Conservation (phyloP, 2,888 invertebrate genomes). For the Meteorus cinctellus region DNA sequence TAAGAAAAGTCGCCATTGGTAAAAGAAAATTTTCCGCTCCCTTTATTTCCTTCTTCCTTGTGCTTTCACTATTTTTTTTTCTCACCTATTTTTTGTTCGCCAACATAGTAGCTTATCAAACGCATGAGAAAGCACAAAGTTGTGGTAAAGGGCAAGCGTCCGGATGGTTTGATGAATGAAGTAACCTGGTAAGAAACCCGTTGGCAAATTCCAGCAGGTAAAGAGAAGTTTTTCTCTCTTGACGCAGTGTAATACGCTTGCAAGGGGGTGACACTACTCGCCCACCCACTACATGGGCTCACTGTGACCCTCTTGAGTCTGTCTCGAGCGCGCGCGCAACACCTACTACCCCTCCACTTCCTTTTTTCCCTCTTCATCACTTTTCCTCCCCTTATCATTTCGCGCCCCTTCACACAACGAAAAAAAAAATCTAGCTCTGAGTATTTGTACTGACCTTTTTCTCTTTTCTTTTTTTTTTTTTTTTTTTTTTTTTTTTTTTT, state of each 20-base stretch:
- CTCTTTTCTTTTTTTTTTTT: not conserved
- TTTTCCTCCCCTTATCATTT: too few species aligned
- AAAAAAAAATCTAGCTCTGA: too few species aligned
- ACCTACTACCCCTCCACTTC: conserved; percentile 16
- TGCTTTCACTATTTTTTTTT: too few species aligned
- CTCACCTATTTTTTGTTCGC: not conserved
- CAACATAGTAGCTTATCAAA: conserved; percentile 12
- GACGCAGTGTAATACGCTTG: not conserved
- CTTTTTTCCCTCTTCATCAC: not conserved
- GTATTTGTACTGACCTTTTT: not conserved
- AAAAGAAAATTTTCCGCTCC: too few species aligned
- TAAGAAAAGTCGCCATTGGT: too few species aligned
- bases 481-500: too few species aligned
- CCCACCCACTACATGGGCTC: conserved; percentile 24
- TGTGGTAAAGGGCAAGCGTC: conserved; percentile 10
- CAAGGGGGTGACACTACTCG: not conserved
- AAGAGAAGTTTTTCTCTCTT: conserved; percentile 38
- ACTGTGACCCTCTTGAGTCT: conserved; percentile 38
- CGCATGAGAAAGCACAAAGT: conserved; percentile 19
- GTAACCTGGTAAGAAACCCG: conserved; percentile 17
- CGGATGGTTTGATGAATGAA: conserved; percentile 1
- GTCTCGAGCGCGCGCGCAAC: conserved; percentile 38
- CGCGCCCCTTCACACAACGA: too few species aligned
- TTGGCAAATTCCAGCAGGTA: conserved; percentile 37
- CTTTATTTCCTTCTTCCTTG: too few species aligned